phyloP scores from a whole-genome alignment of 2,888 invertebrate genomes.

The Drosophila fulvimacula region DNA sequence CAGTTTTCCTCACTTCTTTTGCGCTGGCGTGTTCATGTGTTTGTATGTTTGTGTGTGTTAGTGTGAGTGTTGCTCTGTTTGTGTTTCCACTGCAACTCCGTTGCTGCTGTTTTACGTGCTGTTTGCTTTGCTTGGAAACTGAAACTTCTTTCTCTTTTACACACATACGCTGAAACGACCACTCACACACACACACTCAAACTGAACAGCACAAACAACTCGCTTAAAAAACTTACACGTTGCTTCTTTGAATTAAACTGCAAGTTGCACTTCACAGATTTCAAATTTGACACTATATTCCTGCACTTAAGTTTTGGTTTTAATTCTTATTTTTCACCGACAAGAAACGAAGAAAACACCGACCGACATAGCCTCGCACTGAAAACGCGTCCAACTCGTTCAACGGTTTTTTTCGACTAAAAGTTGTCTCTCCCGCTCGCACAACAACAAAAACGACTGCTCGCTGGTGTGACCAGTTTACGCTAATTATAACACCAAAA shows the following conservation, averaged over 20 bases:
- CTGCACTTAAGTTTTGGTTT: conserved; percentile 39
- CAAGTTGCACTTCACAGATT: conserved; percentile 36
- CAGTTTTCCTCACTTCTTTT: conserved; percentile 65
- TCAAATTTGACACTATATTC: conserved; percentile 43
- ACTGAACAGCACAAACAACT: conserved; percentile 41
- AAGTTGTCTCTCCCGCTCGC: conserved; percentile 37
- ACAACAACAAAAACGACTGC: conserved; percentile 36
- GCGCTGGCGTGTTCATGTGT: conserved; percentile 37
- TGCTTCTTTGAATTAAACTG: conserved; percentile 32
- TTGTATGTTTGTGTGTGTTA: conserved; percentile 30
- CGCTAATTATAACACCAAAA: too few relatives aligned
- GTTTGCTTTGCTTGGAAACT: conserved; percentile 66
- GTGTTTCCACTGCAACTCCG: conserved; percentile 75
- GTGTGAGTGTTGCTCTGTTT: conserved; percentile 58
- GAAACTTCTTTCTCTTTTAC: conserved; percentile 72
- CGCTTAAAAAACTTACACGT: conserved; percentile 60
- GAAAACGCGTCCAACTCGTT: conserved; percentile 47
- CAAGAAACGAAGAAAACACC: conserved; percentile 56
- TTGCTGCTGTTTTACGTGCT: conserved; percentile 47
- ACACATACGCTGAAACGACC: conserved; percentile 39
- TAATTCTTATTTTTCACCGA: conserved; percentile 61
- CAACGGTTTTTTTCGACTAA: conserved; percentile 49
- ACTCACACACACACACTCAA: conserved; percentile 23
- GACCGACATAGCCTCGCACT: conserved; percentile 55
- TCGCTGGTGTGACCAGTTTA: conserved; percentile 34